A percentile compares a stretch with the other conserved stretches of the same genome.
Evolutionary conservation across 2,797 vertebrate species (phyloP).

Genomic region (Bradypus variegatus): DNA sequence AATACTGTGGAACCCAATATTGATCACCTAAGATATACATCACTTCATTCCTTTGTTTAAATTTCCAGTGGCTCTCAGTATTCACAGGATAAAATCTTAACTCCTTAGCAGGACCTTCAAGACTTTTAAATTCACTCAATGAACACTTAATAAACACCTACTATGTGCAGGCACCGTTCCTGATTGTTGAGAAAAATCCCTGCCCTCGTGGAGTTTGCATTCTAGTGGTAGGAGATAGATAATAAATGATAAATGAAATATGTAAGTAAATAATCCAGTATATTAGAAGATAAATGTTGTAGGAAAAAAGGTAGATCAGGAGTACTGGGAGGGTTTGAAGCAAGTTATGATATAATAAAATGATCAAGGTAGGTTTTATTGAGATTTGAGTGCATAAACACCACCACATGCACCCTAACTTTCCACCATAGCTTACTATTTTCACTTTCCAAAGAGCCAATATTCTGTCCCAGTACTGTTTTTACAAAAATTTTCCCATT

Average conservation of each 20-base stretch:
- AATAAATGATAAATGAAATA: background rate
- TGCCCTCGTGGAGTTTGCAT: background rate
- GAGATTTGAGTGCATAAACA: background rate
- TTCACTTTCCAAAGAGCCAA: background rate
- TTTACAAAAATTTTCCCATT: background rate
- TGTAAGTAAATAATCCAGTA: background rate
- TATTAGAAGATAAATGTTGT: background rate
- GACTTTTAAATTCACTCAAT: background rate
- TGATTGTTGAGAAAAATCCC: background rate
- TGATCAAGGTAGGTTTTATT: background rate
- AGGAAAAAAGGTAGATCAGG: background rate
- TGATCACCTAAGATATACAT: background rate
- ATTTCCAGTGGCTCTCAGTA: background rate
- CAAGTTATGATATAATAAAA: background rate
- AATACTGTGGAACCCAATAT: slow-evolving; percentile 27
- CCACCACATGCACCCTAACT: background rate
- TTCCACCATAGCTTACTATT: background rate
- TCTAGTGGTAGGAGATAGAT: background rate
- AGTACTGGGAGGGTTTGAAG: background rate
- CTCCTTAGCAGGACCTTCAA: background rate
- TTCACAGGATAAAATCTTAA: background rate
- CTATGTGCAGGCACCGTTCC: background rate
- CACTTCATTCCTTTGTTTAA: background rate
- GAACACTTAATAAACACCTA: background rate
- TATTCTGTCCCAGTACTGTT: background rate